Percentiles rank a stretch among this genome's conserved stretches.
phyloP scores from a whole-genome alignment of 1,140 invertebrate genomes.

The Armadillidium nasatum region DNA sequence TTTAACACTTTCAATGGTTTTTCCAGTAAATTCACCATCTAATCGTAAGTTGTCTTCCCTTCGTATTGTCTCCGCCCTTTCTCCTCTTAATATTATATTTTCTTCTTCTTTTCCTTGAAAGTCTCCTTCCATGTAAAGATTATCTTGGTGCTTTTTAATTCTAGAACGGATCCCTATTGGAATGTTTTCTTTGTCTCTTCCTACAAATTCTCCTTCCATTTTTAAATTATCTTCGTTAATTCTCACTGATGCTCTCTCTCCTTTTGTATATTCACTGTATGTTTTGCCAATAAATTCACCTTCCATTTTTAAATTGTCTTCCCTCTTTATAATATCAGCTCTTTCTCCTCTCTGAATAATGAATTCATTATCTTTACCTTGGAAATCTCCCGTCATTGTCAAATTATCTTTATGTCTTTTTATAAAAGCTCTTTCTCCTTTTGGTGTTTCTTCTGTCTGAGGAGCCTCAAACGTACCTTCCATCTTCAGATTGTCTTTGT shows the following conservation, averaged over 20 bases:
- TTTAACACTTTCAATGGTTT: conserved; percentile 46
- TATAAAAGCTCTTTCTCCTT: conserved; percentile 47
- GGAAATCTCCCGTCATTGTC: conserved; percentile 60
- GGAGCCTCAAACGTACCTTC: conserved; percentile 46
- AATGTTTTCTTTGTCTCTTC: conserved; percentile 39
- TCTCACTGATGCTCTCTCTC: conserved; percentile 51
- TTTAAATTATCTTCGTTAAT: conserved; percentile 53
- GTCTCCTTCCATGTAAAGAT: conserved; percentile 40
- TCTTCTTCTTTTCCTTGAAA: conserved; percentile 36
- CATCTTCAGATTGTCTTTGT: conserved; percentile 41
- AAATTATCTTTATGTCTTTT: conserved; percentile 55
- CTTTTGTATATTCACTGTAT: conserved; percentile 44
- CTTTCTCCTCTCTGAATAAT: conserved; percentile 22
- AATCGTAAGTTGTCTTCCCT: conserved; percentile 44
- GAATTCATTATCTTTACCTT: conserved; percentile 32
- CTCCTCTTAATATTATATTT: conserved; percentile 39
- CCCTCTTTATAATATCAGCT: conserved; percentile 34
- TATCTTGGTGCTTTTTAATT: conserved; percentile 34
- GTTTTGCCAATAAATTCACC: conserved; percentile 52
- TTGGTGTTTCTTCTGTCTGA: conserved; percentile 43
- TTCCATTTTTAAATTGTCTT: conserved; percentile 45
- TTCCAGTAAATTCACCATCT: conserved; percentile 44
- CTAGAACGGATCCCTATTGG: conserved; percentile 39
- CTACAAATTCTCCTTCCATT: conserved; percentile 57
- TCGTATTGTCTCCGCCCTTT: conserved; percentile 36